Percentiles rank a stretch among this genome's conserved stretches.
These are phyloP conservation scores for Molothrus aeneus DNA, from an alignment of 2,797 vertebrate species.

Conservation along the genomic window DNA sequence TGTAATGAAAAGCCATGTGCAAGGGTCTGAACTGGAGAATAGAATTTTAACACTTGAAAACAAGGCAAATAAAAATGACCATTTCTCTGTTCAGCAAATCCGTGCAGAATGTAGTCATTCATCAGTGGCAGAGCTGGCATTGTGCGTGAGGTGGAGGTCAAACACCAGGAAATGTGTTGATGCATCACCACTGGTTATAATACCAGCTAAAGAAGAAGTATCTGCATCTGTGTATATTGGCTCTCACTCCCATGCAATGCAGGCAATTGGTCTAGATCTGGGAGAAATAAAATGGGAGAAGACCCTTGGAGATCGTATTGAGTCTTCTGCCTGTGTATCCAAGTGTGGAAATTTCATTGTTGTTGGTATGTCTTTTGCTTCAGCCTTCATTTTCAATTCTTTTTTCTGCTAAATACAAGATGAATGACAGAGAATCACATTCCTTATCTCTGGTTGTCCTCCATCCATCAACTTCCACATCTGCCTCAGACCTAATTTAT, in stretches of 20 bases:
- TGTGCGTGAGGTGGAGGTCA: slow-evolving; percentile 85
- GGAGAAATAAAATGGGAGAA: slow-evolving; percentile 89
- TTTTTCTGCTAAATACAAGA: background rate
- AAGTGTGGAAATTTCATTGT: slow-evolving; percentile 85
- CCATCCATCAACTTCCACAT: background rate
- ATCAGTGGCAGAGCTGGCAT: slow-evolving; percentile 7
- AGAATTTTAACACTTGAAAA: background rate
- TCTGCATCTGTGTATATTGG: slow-evolving; percentile 84
- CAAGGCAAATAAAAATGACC: background rate
- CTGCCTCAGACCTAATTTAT: background rate
- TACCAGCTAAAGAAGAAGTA: slow-evolving; percentile 10
- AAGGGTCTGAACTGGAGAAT: background rate
- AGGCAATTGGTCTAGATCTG: slow-evolving; percentile 83
- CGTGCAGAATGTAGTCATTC: background rate
- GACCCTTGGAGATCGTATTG: slow-evolving; percentile 87
- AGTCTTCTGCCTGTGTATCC: slow-evolving; percentile 89
- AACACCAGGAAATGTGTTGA: slow-evolving; percentile 93
- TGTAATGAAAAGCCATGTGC: background rate
- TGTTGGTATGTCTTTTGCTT: slow-evolving; percentile 81
- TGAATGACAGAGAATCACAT: background rate
- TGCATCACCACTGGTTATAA: slow-evolving; percentile 87
- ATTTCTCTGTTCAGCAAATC: background rate
- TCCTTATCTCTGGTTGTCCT: background rate
- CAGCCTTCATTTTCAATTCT: background rate
- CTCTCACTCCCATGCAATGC: slow-evolving; percentile 91